Percentiles rank a stretch among this genome's conserved stretches.
Conservation (phyloP, 1,140 invertebrate genomes). For the honey bee (Apis mellifera) region DNA sequence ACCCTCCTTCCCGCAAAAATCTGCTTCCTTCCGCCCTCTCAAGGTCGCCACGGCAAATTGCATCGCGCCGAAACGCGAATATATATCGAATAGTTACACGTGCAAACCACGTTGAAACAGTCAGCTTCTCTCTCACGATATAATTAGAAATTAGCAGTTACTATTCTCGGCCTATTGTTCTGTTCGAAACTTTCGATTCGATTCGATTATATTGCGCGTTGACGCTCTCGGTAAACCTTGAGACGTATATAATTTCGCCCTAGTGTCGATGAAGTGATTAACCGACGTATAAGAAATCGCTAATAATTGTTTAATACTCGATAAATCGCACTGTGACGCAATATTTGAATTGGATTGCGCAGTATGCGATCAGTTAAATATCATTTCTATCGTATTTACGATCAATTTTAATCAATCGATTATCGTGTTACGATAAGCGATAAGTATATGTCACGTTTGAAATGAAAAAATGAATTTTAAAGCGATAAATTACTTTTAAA, state of each 20-base stretch:
- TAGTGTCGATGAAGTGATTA: too few species aligned
- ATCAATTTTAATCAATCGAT: not conserved
- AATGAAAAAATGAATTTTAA: not conserved
- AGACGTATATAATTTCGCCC: not conserved
- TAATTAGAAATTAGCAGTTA: not conserved
- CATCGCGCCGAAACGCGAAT: not conserved
- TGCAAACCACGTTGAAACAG: not conserved
- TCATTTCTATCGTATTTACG: not conserved
- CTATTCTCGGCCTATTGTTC: not conserved
- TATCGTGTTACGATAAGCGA: too few species aligned
- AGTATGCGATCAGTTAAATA: not conserved
- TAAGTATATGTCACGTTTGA: not conserved
- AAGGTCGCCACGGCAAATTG: slow-evolving; percentile 18
- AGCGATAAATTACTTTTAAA: not conserved
- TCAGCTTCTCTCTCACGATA: not conserved
- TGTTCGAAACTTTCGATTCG: not conserved
- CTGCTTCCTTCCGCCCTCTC: not conserved
- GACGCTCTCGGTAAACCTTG: not conserved
- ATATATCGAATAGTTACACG: not conserved
- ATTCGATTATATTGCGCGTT: not conserved
- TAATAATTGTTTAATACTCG: not conserved
- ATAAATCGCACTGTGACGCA: not conserved
- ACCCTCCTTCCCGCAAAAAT: not conserved
- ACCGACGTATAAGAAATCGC: too few species aligned
- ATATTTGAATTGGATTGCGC: not conserved